phyloP scores from a whole-genome alignment of 2,888 invertebrate genomes.

The Leptodirus hochenwartii region DNA sequence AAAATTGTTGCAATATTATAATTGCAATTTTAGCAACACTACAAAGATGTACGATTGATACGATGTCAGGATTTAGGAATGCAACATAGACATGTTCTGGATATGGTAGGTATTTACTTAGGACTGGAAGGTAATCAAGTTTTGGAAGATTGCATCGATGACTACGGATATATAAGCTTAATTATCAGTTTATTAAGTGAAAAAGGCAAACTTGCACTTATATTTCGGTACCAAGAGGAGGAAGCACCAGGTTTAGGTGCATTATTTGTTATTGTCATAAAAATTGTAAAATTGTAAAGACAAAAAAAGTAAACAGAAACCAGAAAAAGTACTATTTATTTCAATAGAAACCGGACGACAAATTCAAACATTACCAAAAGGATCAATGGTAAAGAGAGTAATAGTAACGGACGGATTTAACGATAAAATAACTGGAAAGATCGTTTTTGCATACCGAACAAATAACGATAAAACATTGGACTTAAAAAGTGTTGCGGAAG shows the following conservation, averaged over 20 bases:
- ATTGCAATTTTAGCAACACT: constrained; percentile 39
- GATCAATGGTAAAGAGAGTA: constrained; percentile 31
- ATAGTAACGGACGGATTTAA: constrained; percentile 42
- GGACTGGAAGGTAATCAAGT: constrained; percentile 35
- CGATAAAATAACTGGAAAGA: constrained; percentile 38
- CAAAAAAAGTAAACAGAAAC: constrained; percentile 2
- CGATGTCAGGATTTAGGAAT: constrained; percentile 29
- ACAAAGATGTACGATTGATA: constrained; percentile 36
- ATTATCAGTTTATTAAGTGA: constrained; percentile 42
- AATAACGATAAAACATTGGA: constrained; percentile 39
- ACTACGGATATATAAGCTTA: constrained; percentile 38
- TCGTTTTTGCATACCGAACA: constrained; percentile 51
- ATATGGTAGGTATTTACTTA: constrained; percentile 40
- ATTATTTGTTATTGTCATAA: constrained; percentile 1
- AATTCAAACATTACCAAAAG: constrained; percentile 23
- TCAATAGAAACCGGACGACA: constrained; percentile 42
- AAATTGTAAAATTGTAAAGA: constrained; percentile 3
- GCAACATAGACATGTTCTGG: constrained; percentile 46
- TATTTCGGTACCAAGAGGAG: constrained; percentile 48
- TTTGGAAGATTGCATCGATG: constrained; percentile 54
- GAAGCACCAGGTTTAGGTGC: constrained; percentile 46
- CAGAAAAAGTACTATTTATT: constrained; percentile 7
- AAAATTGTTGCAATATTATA: too few relatives aligned
- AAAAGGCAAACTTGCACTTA: constrained; percentile 35
- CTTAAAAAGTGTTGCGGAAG: constrained; percentile 46